Evolutionary conservation across 2,113 vertebrate species (phyloP), one percentile per base, ranked within the genome.

Genomic region (Grantiella picta): DNA sequence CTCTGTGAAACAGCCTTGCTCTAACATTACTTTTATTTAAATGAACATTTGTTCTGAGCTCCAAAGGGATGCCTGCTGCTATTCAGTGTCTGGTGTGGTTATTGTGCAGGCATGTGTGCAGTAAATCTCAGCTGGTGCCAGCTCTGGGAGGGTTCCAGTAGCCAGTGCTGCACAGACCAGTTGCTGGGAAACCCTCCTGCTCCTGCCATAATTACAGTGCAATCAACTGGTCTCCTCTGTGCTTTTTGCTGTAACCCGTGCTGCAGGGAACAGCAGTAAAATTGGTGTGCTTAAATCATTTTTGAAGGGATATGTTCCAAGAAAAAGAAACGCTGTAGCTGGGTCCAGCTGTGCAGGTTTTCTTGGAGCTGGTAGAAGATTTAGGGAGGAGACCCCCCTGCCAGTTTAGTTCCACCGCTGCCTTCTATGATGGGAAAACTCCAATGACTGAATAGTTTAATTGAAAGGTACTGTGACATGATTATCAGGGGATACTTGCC

Each of bases 101-200:
- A 68, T 90, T 90, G 78, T 79, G 87, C 84, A 80, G 88, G 86
- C 79, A 53, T 28, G 59, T 72, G 25, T 80, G 75, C 90, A 49
- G 82, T 40, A 77, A 65, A 70, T 80, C 75, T 59, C 88, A 29
- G 59, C 9, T 54, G 45, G 28, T 92, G 90, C 63, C 90, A 76
- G 70, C 57, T 49, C 66, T 85, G 44, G 50, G 73, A 72, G 66
- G 56, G 68, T 50, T 90, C 49, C 70, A 60, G 78, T 57, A 85
- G 70, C 84, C 68, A 35, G 25, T 38, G 56, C 66, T 28, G 14
- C 59, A 19, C 63, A 85, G 45, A 57, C 13, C 59, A 94, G 90
- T 96, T 94, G 94, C 92, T 92, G 92, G 89, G 95, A 92, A 92
- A 90, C 91, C 53, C 31, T 90, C 18, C 25, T 65, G 87, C 66